Base-by-base conservation (phyloP, 1,140 invertebrate genomes). In the Drosophila willistoni region DNA sequence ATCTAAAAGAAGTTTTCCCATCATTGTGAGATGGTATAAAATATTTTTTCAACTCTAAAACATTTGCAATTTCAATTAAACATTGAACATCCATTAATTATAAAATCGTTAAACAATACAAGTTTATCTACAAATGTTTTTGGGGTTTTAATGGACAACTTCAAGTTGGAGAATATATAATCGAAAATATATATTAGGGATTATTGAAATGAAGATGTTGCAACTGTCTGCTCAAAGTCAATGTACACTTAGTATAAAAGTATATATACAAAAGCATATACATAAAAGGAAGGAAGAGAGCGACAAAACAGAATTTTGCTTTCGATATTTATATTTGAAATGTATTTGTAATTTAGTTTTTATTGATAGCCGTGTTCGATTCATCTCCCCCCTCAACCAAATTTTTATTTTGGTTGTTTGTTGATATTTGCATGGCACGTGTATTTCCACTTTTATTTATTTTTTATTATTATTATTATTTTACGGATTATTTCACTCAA, bases 341-440 rank as follows among this genome's bases (percentile, higher is more conserved):
- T 83, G 73, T 77, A 77, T 85, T 81, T 84, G 81, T 73, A 85
- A 85, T 85, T 80, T 73, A 63, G 69, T 68, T 77, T 85, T 77
- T 81, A 81, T 84, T 80, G 81, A 85, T 85, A 77, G 55, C 34
- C 61, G 17, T 36, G 34, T 34, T 25, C 36, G 14, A n/a, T 41
- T 25, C 19, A 22, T 6, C 22, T 7, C 5, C 6, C 47, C 7
- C 14, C 3, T 19, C 55, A 39, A 7, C 14, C 36, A 13, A 13
- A 12, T 34, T 39, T 57, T 66, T 61, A 17, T 25, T 19, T 59
- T 70, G 54, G 13, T 41, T 57, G 42, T 41, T 39, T 70, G 47
- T 56, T 73, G 64, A 68, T 68, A 68, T 68, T 64, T 67, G 74
- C 39, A 59, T 75, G 73, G n/a, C 57, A 42, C 47, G 39, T 75